These are phyloP conservation scores for Apamea monoglypha DNA, from an alignment of 2,888 invertebrate species.

Conservation along the genomic window DNA sequence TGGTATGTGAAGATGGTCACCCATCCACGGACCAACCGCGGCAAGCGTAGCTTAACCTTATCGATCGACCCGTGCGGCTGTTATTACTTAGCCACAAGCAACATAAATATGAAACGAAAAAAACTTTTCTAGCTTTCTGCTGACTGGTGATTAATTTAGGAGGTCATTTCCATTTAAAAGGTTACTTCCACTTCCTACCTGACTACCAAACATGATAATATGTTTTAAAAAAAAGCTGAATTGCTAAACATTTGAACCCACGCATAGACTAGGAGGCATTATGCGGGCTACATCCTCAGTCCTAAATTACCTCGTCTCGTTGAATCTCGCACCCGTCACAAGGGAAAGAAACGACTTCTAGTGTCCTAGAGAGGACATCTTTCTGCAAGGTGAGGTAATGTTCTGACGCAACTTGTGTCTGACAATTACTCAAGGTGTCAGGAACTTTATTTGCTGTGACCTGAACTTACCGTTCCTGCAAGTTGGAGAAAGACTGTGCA, in stretches of 20 bases:
- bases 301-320: conserved; percentile 45
- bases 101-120: neutral
- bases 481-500: conserved; percentile 7
- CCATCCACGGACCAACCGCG: too few relatives aligned
- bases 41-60: too few relatives aligned
- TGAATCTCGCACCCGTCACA: conserved; percentile 50
- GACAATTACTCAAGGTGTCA: conserved; percentile 49
- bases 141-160: neutral
- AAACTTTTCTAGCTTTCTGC: neutral
- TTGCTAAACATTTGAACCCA: conserved; percentile 6
- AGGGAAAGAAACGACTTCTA: conserved; percentile 51
- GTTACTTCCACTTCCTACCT: neutral
- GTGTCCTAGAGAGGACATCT: conserved; percentile 55
- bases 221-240: neutral
- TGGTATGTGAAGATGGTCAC: too few relatives aligned
- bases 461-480: conserved; percentile 25
- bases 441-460: conserved; percentile 37
- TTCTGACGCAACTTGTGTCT: conserved; percentile 39
- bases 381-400: conserved; percentile 45
- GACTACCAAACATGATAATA: neutral
- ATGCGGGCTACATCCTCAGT: conserved; percentile 30
- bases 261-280: conserved; percentile 19
- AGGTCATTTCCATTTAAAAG: neutral
- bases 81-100: too few relatives aligned
- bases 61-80: too few relatives aligned